Percentiles rank a stretch among this genome's conserved stretches.
phyloP scores from a whole-genome alignment of 2,888 invertebrate genomes.

The Agrochola macilenta region DNA sequence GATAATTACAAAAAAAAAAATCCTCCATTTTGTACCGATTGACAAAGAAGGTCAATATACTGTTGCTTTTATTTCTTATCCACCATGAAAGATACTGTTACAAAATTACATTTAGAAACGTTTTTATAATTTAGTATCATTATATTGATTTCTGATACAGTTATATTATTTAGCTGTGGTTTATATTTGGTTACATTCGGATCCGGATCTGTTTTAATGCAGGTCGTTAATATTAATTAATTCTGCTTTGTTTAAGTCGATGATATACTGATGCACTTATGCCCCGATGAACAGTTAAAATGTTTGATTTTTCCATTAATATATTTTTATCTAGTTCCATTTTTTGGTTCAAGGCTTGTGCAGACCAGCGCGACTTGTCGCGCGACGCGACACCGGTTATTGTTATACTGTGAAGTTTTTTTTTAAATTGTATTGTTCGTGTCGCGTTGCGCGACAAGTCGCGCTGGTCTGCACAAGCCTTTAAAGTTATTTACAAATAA shows the following conservation, averaged over 20 bases:
- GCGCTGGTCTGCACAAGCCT: too few species aligned
- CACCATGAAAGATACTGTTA: constrained; percentile 46
- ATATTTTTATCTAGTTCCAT: background rate
- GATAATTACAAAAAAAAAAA: constrained; percentile 4
- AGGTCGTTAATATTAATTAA: constrained; percentile 44
- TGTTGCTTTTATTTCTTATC: constrained; percentile 43
- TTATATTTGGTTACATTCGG: constrained; percentile 21
- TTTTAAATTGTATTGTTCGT: too few species aligned
- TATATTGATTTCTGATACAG: constrained; percentile 49
- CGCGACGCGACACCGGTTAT: too few species aligned
- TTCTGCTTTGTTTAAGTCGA: constrained; percentile 35
- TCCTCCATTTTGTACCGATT: background rate
- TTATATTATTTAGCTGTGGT: constrained; percentile 33
- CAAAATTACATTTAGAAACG: constrained; percentile 44
- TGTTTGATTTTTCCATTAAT: constrained; percentile 12
- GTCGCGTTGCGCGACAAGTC: too few species aligned
- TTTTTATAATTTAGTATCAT: constrained; percentile 48
- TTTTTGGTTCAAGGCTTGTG: too few species aligned
- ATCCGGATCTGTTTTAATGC: constrained; percentile 49
- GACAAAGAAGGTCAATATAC: constrained; percentile 44
- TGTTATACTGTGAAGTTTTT: too few species aligned
- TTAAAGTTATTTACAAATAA: background rate
- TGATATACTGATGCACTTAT: constrained; percentile 26
- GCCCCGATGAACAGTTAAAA: constrained; percentile 5
- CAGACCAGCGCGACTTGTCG: too few species aligned